Evolutionary conservation across 1,140 invertebrate genomes (phyloP).

Genomic region (Arctopsyche grandis): DNA sequence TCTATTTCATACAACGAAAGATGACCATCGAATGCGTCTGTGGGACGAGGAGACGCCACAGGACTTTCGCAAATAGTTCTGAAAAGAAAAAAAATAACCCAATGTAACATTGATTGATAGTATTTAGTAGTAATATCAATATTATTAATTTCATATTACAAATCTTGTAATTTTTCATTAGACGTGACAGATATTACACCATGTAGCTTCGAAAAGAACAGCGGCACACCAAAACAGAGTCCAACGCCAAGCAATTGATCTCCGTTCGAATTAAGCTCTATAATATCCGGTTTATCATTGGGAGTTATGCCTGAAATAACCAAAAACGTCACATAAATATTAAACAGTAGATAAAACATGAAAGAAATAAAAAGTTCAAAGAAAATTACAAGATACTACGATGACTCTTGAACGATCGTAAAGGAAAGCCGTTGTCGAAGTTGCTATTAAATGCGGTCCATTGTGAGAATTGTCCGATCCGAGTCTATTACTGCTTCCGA

Average conservation of each 20-base stretch:
- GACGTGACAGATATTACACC: slow-evolving; percentile 70
- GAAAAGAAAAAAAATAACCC: slow-evolving; percentile 29
- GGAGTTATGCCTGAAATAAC: slow-evolving; percentile 50
- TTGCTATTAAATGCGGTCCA: slow-evolving; percentile 34
- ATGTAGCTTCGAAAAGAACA: slow-evolving; percentile 72
- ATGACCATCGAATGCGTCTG: slow-evolving; percentile 67
- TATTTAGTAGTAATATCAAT: background rate
- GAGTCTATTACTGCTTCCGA: slow-evolving; percentile 9
- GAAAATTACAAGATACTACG: slow-evolving; percentile 45
- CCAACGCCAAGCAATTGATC: slow-evolving; percentile 76
- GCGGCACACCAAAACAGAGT: slow-evolving; percentile 66
- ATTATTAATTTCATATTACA: slow-evolving; percentile 22
- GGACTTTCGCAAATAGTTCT: slow-evolving; percentile 61
- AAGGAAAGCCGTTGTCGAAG: slow-evolving; percentile 38
- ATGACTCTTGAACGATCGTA: slow-evolving; percentile 44
- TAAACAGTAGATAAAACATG: background rate
- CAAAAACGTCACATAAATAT: background rate
- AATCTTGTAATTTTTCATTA: slow-evolving; percentile 63
- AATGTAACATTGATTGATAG: slow-evolving; percentile 1
- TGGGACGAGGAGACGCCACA: slow-evolving; percentile 60
- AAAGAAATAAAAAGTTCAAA: background rate
- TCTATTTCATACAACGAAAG: slow-evolving; percentile 77
- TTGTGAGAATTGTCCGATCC: background rate
- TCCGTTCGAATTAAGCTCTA: slow-evolving; percentile 59
- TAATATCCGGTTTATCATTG: slow-evolving; percentile 59